Evolutionary conservation across 1,140 invertebrate species (phyloP), one percentile per base, ranked within the genome.

Genomic region (Panulirus ornatus): DNA sequence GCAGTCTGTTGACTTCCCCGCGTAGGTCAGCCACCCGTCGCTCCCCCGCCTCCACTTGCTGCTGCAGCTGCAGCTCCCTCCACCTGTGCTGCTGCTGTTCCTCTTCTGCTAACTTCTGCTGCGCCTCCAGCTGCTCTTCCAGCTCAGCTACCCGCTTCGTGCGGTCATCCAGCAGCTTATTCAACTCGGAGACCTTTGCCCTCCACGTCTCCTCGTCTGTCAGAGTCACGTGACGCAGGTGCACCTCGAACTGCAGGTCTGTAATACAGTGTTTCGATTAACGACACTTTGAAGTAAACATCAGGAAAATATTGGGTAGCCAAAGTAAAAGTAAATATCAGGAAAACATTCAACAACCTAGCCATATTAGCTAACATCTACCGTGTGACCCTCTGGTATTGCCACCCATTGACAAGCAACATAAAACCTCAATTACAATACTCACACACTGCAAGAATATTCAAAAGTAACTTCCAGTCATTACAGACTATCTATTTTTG

Each of bases 201-300:
- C 47, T 63, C 73, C 70, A 89, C 14, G 81, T 73, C 5, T 78
- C 70, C 9, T 89, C 63, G 8, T 85, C 75, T 0, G 83, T 38
- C 42, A 82, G 63, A 1, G 82, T 81, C 58, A 91, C 86, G 1
- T 88, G 86, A 2, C 86, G 85, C 44, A 91, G 82, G 82, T 91
- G 91, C 1, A 42, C 70, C 82, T 91, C 91, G 27, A 91, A 91
- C 82, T 91, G 82, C 75, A 91, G 84, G 30, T 91, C 91, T 91
- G 91, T 0, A 89, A 91, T 11, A 47, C 11, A 54, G 16, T n/a
- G n/a, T n/a, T n/a, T n/a, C n/a, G n/a, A 36, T 22, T 34, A 22
- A 9, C 9, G 9, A 73, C 30, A 16, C 9, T 16, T 36, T 34
- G 11, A 76, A 34, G 36, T 36, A 76, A 16, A 73, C 30, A 22